A percentile compares a stretch with the other conserved stretches of the same genome.
These are phyloP conservation scores for Enteromius paludinosus DNA, from an alignment of 2,797 vertebrate genomes.

Conservation along the genomic window DNA sequence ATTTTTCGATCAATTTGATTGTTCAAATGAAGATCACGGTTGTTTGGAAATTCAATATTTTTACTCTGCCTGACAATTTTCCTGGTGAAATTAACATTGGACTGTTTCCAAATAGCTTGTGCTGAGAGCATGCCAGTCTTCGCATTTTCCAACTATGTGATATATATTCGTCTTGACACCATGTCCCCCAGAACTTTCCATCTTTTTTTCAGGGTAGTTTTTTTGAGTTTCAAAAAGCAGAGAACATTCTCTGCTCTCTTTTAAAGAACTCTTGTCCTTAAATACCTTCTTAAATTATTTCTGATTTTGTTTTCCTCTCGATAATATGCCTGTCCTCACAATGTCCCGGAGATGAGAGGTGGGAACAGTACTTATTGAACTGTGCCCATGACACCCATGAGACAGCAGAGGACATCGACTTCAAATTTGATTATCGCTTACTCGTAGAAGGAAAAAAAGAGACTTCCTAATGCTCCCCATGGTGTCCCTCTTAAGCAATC, in stretches of 20 bases:
- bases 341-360: background rate
- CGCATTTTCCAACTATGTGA: background rate
- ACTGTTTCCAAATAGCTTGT: background rate
- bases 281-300: slow-evolving; percentile 22
- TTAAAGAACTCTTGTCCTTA: background rate
- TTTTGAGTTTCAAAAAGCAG: background rate
- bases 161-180: background rate
- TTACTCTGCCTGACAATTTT: background rate
- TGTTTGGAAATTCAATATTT: background rate
- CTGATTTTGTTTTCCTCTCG: background rate
- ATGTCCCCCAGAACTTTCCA: background rate
- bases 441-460: slow-evolving; percentile 11
- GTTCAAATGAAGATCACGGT: background rate
- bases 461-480: slow-evolving; percentile 34
- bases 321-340: background rate
- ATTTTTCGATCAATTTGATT: background rate
- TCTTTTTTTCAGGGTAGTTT: background rate
- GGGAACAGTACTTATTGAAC: background rate
- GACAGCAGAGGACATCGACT: background rate
- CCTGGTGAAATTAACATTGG: background rate
- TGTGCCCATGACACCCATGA: slow-evolving; percentile 1
- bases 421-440: slow-evolving; percentile 7
- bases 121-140: background rate
- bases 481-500: slow-evolving; percentile 26
- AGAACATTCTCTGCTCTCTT: background rate